Percentiles rank a stretch among this genome's conserved stretches.
phyloP scores from a whole-genome alignment of 2,888 invertebrate species.

The Epinotia nisella region DNA sequence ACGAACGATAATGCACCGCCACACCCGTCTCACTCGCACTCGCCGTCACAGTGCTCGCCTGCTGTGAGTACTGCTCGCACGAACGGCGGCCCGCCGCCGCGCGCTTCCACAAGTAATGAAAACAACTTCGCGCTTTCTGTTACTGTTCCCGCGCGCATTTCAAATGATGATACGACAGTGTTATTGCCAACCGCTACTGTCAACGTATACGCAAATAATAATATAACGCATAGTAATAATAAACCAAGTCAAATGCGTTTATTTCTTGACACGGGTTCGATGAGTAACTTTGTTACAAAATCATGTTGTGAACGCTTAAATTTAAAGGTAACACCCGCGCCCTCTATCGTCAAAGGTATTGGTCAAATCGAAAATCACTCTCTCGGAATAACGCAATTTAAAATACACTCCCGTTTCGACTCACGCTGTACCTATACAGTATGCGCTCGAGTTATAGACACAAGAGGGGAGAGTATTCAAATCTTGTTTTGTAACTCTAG shows the following conservation, averaged over 20 bases:
- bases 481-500: too few relatives aligned
- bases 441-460: background rate
- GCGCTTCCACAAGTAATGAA: background rate
- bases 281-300: background rate
- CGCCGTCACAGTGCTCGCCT: background rate
- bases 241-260: background rate
- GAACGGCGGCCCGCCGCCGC: background rate
- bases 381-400: constrained; percentile 2
- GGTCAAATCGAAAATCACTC: background rate
- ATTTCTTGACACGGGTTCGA: background rate
- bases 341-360: background rate
- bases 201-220: too few relatives aligned
- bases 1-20: background rate
- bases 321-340: constrained; percentile 1
- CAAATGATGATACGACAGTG: background rate
- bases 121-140: background rate
- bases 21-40: constrained; percentile 8
- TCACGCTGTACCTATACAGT: background rate
- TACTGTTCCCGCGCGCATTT: background rate
- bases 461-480: too few relatives aligned
- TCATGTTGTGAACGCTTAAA: constrained; percentile 1
- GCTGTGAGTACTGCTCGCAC: background rate
- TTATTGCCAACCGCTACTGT: background rate
- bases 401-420: constrained; percentile 6
- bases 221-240: background rate